Percentiles rank a stretch among this genome's conserved stretches.
Evolutionary conservation across 2,797 vertebrate species (phyloP).

Genomic region (Premnoplex brunnescens): DNA sequence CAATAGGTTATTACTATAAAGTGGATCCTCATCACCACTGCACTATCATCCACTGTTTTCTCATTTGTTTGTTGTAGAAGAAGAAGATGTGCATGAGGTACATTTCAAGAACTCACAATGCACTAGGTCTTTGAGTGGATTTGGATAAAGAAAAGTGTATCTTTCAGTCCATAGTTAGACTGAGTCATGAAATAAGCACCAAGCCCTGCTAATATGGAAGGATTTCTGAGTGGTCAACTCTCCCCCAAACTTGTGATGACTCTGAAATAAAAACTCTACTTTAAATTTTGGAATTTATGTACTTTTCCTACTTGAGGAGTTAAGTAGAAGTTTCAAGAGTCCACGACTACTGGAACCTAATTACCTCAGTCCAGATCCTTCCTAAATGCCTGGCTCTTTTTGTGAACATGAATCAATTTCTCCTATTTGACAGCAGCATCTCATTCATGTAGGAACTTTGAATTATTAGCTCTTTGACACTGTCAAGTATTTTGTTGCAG

Average conservation of each 20-base stretch:
- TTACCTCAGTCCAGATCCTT: neutral
- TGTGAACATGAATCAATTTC: neutral
- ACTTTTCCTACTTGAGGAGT: neutral
- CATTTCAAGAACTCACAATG: neutral
- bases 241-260: neutral
- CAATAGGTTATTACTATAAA: neutral
- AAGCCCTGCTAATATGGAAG: neutral
- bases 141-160: neutral
- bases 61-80: neutral
- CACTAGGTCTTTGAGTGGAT: neutral
- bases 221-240: neutral
- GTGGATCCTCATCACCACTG: neutral
- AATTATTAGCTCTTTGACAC: neutral
- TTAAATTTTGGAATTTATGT: neutral
- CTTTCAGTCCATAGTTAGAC: neutral
- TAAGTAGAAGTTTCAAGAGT: neutral
- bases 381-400: neutral
- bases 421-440: neutral
- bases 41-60: neutral
- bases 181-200: neutral
- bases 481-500: neutral
- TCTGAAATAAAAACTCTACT: neutral
- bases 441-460: neutral
- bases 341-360: neutral
- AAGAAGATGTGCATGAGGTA: neutral